Conservation (phyloP, 2,797 vertebrate species). For the Hippoglossus hippoglossus region DNA sequence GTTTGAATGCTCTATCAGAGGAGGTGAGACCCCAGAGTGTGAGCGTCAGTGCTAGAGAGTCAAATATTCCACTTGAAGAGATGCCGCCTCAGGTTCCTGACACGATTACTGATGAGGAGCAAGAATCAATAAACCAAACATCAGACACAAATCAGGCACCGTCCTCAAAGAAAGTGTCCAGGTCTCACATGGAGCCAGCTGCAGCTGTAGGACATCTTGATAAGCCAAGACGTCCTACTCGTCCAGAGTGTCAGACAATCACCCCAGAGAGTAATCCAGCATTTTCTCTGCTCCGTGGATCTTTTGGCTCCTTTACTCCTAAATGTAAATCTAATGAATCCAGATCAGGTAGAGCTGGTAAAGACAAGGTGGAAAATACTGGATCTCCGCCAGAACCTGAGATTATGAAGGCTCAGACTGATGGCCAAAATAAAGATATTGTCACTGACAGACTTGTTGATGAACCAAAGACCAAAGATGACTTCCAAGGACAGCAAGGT, state of each 20-base stretch:
- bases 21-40: slow-evolving; percentile 71
- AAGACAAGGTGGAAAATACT: slow-evolving; percentile 31
- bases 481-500: slow-evolving; percentile 60
- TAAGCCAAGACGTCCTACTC: slow-evolving; percentile 44
- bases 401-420: slow-evolving; percentile 28
- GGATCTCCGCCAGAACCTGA: slow-evolving; percentile 32
- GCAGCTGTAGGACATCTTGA: slow-evolving; percentile 26
- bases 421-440: slow-evolving; percentile 50
- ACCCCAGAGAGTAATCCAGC: slow-evolving; percentile 48
- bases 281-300: slow-evolving; percentile 80
- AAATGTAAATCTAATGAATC: slow-evolving; percentile 72
- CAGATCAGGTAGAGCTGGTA: slow-evolving; percentile 41
- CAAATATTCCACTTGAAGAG: slow-evolving; percentile 81
- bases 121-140: slow-evolving; percentile 43
- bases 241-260: slow-evolving; percentile 49
- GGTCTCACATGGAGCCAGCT: slow-evolving; percentile 28
- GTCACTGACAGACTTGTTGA: slow-evolving; percentile 47
- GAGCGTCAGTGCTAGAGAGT: slow-evolving; percentile 65
- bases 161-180: slow-evolving; percentile 40
- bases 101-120: slow-evolving; percentile 25
- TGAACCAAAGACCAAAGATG: slow-evolving; percentile 76
- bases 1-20: slow-evolving; percentile 84
- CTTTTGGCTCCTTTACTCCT: slow-evolving; percentile 83
- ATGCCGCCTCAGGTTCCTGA: slow-evolving; percentile 48
- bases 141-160: slow-evolving; percentile 33